Evolutionary conservation across 1,140 invertebrate species (phyloP).

Genomic region (Bombus pyrosoma): DNA sequence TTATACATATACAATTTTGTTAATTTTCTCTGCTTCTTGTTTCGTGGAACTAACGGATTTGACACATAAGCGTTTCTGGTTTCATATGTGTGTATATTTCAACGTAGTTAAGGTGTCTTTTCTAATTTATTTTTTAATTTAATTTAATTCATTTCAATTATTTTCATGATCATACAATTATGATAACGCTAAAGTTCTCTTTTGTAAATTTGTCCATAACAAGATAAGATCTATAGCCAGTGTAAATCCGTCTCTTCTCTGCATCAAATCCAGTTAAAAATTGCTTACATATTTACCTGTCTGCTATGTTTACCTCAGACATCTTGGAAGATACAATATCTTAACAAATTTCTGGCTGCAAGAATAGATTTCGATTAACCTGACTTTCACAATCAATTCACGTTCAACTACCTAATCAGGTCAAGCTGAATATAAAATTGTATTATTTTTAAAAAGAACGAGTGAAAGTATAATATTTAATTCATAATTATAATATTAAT

Average conservation of each 20-base stretch:
- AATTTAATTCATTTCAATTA: neutral
- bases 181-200: too few species aligned
- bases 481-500: too few species aligned
- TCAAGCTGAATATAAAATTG: neutral
- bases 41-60: neutral
- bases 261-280: neutral
- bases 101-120: neutral
- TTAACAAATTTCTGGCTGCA: neutral
- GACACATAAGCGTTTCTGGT: neutral
- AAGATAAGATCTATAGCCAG: neutral
- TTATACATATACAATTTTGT: too few species aligned
- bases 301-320: neutral
- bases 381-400: neutral
- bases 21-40: too few species aligned
- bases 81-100: too few species aligned
- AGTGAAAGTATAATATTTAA: neutral
- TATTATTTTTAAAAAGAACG: neutral
- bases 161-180: neutral
- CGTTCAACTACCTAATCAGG: neutral
- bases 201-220: too few species aligned
- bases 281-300: neutral
- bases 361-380: neutral
- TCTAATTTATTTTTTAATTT: neutral
- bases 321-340: neutral
- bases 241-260: neutral